phyloP scores from a whole-genome alignment of 2,888 invertebrate species.

The Drosophila planitibia region DNA sequence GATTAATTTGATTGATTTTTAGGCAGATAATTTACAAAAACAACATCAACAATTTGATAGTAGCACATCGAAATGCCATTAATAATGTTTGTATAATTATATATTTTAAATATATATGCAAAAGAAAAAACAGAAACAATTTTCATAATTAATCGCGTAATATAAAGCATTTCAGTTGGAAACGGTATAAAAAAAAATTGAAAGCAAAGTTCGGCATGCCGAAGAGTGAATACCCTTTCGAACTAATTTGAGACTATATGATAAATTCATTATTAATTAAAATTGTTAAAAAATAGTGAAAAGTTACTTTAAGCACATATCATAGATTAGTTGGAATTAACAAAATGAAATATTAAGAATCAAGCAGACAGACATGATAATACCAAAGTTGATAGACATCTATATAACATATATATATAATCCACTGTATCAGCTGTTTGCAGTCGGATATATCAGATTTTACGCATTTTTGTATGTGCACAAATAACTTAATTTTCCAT shows the following conservation, averaged over 20 bases:
- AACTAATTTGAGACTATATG: constrained; percentile 1
- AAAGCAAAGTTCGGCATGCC: constrained; percentile 10
- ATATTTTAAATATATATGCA: constrained; percentile 40
- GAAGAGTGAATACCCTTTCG: constrained; percentile 16
- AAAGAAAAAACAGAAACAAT: constrained; percentile 8
- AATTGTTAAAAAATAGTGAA: background rate
- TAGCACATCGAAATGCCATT: constrained; percentile 63
- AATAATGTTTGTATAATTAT: constrained; percentile 41
- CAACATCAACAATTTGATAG: constrained; percentile 74
- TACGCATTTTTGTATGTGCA: background rate
- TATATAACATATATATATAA: background rate
- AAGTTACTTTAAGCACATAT: constrained; percentile 1
- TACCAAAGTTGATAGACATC: background rate
- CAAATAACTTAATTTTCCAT: background rate
- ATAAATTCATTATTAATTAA: background rate
- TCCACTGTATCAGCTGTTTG: background rate
- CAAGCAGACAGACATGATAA: constrained; percentile 7
- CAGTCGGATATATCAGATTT: background rate
- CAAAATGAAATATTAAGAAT: background rate
- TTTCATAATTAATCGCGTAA: constrained; percentile 4
- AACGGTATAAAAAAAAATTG: background rate
- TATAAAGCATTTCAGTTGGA: constrained; percentile 11
- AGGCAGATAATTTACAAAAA: constrained; percentile 84
- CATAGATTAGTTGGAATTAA: background rate
- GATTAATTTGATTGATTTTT: constrained; percentile 44